A percentile compares a stretch with the other conserved stretches of the same genome.
These are phyloP conservation scores for Eupeodes corollae DNA, from an alignment of 1,140 invertebrate genomes.

Conservation along the genomic window DNA sequence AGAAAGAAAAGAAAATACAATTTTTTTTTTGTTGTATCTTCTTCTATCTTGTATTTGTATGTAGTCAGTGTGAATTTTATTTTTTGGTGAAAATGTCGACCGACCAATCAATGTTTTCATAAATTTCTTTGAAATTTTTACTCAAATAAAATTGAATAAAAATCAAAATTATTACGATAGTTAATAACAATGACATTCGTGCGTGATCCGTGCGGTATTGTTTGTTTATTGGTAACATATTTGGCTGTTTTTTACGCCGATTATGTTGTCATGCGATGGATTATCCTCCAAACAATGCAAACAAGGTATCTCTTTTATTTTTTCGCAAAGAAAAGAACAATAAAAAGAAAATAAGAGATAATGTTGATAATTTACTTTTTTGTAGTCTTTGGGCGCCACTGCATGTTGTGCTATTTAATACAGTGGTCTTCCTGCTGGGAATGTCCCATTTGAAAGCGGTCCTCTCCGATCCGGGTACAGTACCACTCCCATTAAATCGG, in stretches of 20 bases:
- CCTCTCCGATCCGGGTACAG: constrained; percentile 77
- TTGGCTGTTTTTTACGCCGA: constrained; percentile 76
- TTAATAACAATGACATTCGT: constrained; percentile 42
- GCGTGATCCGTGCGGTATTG: constrained; percentile 77
- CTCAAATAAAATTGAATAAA: too few species aligned
- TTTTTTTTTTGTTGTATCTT: too few species aligned
- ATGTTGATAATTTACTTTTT: constrained; percentile 22
- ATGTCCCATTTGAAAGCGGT: constrained; percentile 76
- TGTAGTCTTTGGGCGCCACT: constrained; percentile 74
- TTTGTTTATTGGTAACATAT: constrained; percentile 77
- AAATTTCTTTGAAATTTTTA: too few species aligned
- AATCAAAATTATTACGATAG: not conserved
- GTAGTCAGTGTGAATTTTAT: too few species aligned
- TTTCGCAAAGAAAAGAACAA: not conserved
- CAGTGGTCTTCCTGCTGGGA: constrained; percentile 60
- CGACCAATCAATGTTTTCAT: too few species aligned
- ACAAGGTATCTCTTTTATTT: constrained; percentile 48
- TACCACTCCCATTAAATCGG: constrained; percentile 67
- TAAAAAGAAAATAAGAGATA: too few species aligned
- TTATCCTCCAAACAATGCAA: constrained; percentile 70
- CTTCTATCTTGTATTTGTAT: too few species aligned
- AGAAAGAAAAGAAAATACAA: too few species aligned
- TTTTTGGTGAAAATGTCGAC: too few species aligned
- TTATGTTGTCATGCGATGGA: constrained; percentile 80
- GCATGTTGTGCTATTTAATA: constrained; percentile 73